Conservation (phyloP, 1,140 invertebrate genomes). For the Matsumurasca onukii region DNA sequence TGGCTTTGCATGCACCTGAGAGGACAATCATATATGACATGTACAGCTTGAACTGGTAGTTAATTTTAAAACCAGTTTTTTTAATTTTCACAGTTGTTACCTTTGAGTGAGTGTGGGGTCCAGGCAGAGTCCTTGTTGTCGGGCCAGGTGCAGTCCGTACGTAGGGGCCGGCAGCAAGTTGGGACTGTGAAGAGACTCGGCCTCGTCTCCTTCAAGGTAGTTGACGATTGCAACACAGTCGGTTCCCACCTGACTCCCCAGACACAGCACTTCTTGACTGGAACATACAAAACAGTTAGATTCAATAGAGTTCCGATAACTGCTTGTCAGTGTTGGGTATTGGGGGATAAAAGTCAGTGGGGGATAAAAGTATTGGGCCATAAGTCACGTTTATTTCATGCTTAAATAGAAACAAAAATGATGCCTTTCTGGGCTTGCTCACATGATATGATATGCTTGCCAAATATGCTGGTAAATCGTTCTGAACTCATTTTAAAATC, state of each 20-base stretch:
- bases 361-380: no score
- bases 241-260: not conserved
- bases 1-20: not conserved
- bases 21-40: not conserved
- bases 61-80: no score
- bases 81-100: no score
- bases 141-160: not conserved
- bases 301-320: no score
- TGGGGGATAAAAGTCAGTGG: no score
- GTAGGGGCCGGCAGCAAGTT: not conserved
- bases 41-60: not conserved
- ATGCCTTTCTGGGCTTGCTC: no score
- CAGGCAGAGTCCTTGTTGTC: constrained; percentile 5
- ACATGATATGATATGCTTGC: no score
- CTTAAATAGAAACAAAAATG: no score
- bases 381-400: no score
- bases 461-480: no score
- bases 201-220: not conserved
- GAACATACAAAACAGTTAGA: not conserved
- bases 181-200: not conserved
- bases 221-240: not conserved
- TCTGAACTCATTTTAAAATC: no score
- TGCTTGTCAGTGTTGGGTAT: no score
- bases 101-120: constrained; percentile 16
- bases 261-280: not conserved